Evolutionary conservation across 2,888 invertebrate species (phyloP), one percentile per base, ranked within the genome.

Genomic region (Willowsia nigromaculata): DNA sequence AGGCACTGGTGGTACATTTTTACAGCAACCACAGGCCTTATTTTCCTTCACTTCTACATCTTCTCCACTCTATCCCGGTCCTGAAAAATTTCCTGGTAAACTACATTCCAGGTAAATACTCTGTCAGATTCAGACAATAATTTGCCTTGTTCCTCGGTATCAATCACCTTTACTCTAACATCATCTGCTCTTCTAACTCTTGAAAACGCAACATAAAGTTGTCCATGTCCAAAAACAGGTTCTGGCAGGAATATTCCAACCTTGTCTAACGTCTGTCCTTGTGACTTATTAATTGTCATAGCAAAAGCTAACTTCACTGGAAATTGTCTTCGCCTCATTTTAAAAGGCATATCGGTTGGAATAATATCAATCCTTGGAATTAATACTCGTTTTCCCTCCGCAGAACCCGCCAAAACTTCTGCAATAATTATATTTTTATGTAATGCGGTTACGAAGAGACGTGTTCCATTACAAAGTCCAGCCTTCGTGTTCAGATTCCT

Each of bases 271-370:
- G 91, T 90, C 76, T 93, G 93, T 0, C 93, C 93, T 82, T 93
- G 93, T 2, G 93, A 91, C 84, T 93, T 93, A 65, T 93, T 93
- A 15, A 93, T 92, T 0, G 93, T 93, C 90, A 93, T 92, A 1
- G 89, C 89, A 91, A 92, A 94, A 15, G 93, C 93, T 1, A 93
- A 50, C 25, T 91, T 91, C 0, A 94, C 43, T 1, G 93, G 93
- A 90, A 93, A 93, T 87, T 93, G 93, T 5, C 91, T 68, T 40
- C 93, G 78, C 65, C 85, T 91, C 27, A 93, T 88, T 7, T 84
- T 47, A 59, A 93, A 92, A 0, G 91, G 92, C 5, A 91, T 15
- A 56, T 91, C 92, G 13, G 80, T 33, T 22, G 68, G 33, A 40
- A 5, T 33, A 13, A 93, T n/a, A 22, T 91, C 90, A 40, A 93